phyloP scores from a whole-genome alignment of 2,888 invertebrate species.

The Plebejus melissa region DNA sequence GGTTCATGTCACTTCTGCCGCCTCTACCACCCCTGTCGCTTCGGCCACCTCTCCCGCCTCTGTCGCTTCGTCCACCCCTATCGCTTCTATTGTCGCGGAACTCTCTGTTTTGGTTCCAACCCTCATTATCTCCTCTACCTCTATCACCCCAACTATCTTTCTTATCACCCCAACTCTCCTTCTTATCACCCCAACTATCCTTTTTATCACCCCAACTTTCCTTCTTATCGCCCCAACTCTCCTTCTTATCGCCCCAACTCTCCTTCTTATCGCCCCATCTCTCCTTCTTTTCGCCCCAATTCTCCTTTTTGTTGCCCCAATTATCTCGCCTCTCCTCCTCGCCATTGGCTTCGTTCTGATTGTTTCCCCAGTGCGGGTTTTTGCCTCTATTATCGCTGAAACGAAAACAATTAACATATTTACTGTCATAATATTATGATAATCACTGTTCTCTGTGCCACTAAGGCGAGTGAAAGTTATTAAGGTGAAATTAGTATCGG shows the following conservation, averaged over 20 bases:
- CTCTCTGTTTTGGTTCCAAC: slow-evolving; percentile 46
- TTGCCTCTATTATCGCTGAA: slow-evolving; percentile 45
- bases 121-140: slow-evolving; percentile 40
- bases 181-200: slow-evolving; percentile 50
- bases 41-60: slow-evolving; percentile 40
- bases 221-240: slow-evolving; percentile 47
- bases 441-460: slow-evolving; percentile 2
- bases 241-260: slow-evolving; percentile 35
- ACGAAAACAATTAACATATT: slow-evolving; percentile 30
- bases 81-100: slow-evolving; percentile 43
- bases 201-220: slow-evolving; percentile 44
- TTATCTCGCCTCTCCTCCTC: slow-evolving; percentile 53
- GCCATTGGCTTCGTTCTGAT: slow-evolving; percentile 40
- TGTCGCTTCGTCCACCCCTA: slow-evolving; percentile 35
- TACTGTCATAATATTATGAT: slow-evolving; percentile 22
- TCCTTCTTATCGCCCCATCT: slow-evolving; percentile 42
- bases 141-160: slow-evolving; percentile 46
- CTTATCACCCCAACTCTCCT: slow-evolving; percentile 44
- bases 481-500: slow-evolving; percentile 13
- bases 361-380: slow-evolving; percentile 35
- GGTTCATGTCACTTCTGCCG: slow-evolving; percentile 56
- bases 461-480: slow-evolving; percentile 19
- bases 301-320: slow-evolving; percentile 44
- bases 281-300: slow-evolving; percentile 46
- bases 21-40: slow-evolving; percentile 43